Base-by-base conservation (phyloP, 2,797 vertebrate genomes). In the Bradypodion ventrale region DNA sequence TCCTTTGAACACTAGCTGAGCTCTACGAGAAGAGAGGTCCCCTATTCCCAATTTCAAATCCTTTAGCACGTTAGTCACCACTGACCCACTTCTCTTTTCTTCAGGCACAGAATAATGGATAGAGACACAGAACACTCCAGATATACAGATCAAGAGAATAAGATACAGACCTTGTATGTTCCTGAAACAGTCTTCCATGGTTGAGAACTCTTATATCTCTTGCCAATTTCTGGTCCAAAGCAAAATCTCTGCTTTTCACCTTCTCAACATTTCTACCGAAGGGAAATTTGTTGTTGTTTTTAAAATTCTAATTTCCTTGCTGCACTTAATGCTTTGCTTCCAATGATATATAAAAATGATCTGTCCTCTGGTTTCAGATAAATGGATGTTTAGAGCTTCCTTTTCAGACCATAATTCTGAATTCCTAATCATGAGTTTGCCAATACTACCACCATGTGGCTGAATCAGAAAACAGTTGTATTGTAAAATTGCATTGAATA, bases 111-210 rank as follows among this genome's bases (percentile, higher is more conserved):
- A 66, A 92, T 92, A 93, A n/a, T 25, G 75, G 46, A 85, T 63
- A 6, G 75, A 62, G 1, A 12, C 29, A 84, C 56, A 85, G 66
- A 32, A 12, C 72, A 40, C 81, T 77, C 0, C 29, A 90, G 83
- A 92, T 92, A 78, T 2, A 25, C 2, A 73, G 59, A 56, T 93
- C 42, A 72, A 95, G 19, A 92, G 95, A 63, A 82, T 89, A 83
- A 27, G 32, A 21, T 3, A 76, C 66, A 52, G 93, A 93, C 93
- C 94, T 93, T 93, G 90, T 89, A 84, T 84, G 95, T 42, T 79
- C 59, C 69, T 65, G 60, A 65, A 74, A 44, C 32, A 10, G 0
- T 52, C 7, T 40, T 52, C 69, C 83, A 84, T 84, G 44, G 37
- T 32, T 40, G 32, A 65, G n/a, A 35, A n/a, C 10, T 40, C 44